These are phyloP conservation scores for Cosmorhoe ocellata DNA, from an alignment of 2,888 invertebrate species.

Conservation along the genomic window DNA sequence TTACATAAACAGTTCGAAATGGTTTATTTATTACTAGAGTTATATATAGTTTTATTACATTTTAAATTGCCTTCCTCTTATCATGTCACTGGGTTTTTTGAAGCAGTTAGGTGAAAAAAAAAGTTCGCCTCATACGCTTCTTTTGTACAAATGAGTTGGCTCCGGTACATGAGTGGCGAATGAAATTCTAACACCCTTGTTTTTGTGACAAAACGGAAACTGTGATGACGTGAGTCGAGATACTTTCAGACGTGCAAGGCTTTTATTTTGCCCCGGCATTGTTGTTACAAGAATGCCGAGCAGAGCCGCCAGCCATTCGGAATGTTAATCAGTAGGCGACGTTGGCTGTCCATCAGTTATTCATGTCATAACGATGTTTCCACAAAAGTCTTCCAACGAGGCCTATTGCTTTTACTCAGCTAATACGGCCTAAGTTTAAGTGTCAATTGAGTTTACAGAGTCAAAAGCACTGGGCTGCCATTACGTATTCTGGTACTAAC, in stretches of 20 bases:
- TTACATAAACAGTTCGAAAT: no score
- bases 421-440: conserved; percentile 34
- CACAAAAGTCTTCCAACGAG: conserved; percentile 60
- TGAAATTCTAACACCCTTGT: conserved; percentile 37
- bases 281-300: conserved; percentile 73
- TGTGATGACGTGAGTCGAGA: conserved; percentile 61
- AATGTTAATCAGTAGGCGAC: conserved; percentile 75
- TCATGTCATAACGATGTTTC: conserved; percentile 67
- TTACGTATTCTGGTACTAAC: no score
- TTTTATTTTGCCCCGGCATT: conserved; percentile 77
- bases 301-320: conserved; percentile 62
- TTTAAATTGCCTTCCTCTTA: no score
- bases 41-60: no score
- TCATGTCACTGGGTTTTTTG: no score
- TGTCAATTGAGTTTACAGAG: conserved; percentile 10
- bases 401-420: conserved; percentile 32
- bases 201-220: conserved; percentile 53
- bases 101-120: no score
- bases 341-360: conserved; percentile 70
- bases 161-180: no score
- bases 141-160: no score
- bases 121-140: no score
- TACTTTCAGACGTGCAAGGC: conserved; percentile 76
- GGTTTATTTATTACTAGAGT: no score
- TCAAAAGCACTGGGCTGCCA: background rate